Evolutionary conservation across 2,888 invertebrate species (phyloP).

Genomic region (Nemurella pictetii): DNA sequence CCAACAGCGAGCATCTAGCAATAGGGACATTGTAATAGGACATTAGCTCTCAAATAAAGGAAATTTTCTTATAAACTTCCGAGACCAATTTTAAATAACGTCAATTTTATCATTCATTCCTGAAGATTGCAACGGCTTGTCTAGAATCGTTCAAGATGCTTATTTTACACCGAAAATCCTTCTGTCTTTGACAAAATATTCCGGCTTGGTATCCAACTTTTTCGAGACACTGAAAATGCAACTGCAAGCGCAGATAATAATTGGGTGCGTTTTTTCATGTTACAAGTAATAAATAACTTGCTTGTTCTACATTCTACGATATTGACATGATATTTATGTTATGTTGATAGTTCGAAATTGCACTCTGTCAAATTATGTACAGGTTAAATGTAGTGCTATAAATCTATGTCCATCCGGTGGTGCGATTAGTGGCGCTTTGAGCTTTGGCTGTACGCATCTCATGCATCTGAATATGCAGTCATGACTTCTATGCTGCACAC

Average conservation of each 20-base stretch:
- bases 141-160: not conserved
- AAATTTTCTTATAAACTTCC: not conserved
- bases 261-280: not conserved
- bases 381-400: not conserved
- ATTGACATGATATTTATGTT: not conserved
- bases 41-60: not conserved
- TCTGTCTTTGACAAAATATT: not conserved
- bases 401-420: not conserved
- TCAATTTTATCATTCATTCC: slow-evolving; percentile 5
- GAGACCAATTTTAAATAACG: slow-evolving; percentile 27
- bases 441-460: not conserved
- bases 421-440: not conserved
- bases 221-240: not conserved
- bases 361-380: slow-evolving; percentile 15
- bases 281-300: not conserved
- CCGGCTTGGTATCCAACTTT: not conserved
- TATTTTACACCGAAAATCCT: not conserved
- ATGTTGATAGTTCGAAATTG: slow-evolving; percentile 5
- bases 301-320: not conserved
- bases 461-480: too few relatives aligned
- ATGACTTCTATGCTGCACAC: too few relatives aligned
- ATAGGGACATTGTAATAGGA: not conserved
- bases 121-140: not conserved
- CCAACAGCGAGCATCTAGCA: not conserved
- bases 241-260: not conserved